Base-by-base conservation (phyloP, 2,888 invertebrate genomes). In the Caenorhabditis sulstoni region DNA sequence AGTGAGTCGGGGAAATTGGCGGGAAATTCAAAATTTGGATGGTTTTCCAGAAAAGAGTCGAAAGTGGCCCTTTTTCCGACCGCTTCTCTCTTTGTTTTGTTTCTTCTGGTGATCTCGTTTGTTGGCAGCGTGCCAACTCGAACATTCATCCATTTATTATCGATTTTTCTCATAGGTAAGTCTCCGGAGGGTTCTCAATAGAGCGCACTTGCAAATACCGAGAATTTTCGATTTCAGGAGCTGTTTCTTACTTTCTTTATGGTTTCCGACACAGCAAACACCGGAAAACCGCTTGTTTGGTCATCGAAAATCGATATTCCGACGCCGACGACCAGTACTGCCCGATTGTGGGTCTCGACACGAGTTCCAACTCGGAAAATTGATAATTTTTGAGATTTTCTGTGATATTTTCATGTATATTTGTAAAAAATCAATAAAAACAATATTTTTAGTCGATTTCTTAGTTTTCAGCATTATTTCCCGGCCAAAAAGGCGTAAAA, bases 31-130 rank as follows among this genome's bases (percentile, higher is more conserved):
- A 59, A 16, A 7, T 35, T 16, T 1, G 14, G 3, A 23, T 3
- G 23, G 8, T n/a, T 20, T 68, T 76, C 47, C 77, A 77, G 77
- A 79, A 61, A 70, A 68, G 61, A 65, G 47, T 67, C 79, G 1
- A 71, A 67, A 58, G 79, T 79, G 11, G 59, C 79, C 8, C 52
- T 79, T 8, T 79, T 79, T 45, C 79, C 79, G 37, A 64, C 70
- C 7, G 52, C 66, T 12, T 79, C 79, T 1, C 39, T 78, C 8
- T 61, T 78, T 29, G 20, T 66, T 9, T 39, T 78, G 4, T 68
- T 79, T 35, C 39, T 79, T 11, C 64, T 74, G 4, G 20, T 62
- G 3, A 4, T 55, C 5, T 61, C 73, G 18, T 62, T 79, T 29
- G 39, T 58, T n/a, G 79, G 64, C 20, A 61, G 66, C 23, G 23